Evolutionary conservation across 1,140 invertebrate species (phyloP).

Genomic region (Brachionus manjavacas): DNA sequence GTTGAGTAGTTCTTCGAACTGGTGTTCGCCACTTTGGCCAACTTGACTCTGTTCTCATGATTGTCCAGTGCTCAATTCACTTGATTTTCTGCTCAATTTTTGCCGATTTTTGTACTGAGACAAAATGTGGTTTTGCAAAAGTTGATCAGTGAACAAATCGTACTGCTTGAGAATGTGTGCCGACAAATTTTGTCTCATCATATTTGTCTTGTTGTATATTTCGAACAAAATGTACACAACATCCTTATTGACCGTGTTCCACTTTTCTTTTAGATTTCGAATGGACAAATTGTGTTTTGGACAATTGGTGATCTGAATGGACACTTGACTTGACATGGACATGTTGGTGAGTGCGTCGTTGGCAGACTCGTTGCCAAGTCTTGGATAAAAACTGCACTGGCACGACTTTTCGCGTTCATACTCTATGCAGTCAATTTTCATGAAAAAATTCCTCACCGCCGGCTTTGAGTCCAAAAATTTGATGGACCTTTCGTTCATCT

Average conservation of each 20-base stretch:
- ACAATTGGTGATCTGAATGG: background rate
- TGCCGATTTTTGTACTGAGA: slow-evolving; percentile 4
- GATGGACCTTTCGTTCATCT: slow-evolving; percentile 35
- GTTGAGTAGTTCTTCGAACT: slow-evolving; percentile 15
- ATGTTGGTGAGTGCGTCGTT: background rate
- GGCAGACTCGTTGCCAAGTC: background rate
- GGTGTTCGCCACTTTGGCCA: background rate
- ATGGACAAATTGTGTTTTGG: slow-evolving; percentile 29
- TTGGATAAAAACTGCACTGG: background rate
- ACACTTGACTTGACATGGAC: slow-evolving; percentile 4
- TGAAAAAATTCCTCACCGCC: slow-evolving; percentile 29
- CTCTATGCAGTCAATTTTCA: slow-evolving; percentile 4
- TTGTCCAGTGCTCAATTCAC: background rate
- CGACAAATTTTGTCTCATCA: slow-evolving; percentile 88
- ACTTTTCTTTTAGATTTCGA: slow-evolving; percentile 70
- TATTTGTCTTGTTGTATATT: slow-evolving; percentile 85
- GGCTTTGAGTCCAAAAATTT: slow-evolving; percentile 24
- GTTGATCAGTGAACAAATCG: slow-evolving; percentile 62
- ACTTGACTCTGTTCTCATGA: background rate
- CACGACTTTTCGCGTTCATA: slow-evolving; percentile 17
- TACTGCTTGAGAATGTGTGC: slow-evolving; percentile 89
- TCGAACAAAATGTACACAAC: slow-evolving; percentile 88
- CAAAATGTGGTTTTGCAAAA: slow-evolving; percentile 41
- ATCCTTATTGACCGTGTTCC: slow-evolving; percentile 90
- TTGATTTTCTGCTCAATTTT: slow-evolving; percentile 42